These are phyloP conservation scores for Hesperophylax magnus DNA, from an alignment of 1,140 invertebrate genomes.

Conservation along the genomic window DNA sequence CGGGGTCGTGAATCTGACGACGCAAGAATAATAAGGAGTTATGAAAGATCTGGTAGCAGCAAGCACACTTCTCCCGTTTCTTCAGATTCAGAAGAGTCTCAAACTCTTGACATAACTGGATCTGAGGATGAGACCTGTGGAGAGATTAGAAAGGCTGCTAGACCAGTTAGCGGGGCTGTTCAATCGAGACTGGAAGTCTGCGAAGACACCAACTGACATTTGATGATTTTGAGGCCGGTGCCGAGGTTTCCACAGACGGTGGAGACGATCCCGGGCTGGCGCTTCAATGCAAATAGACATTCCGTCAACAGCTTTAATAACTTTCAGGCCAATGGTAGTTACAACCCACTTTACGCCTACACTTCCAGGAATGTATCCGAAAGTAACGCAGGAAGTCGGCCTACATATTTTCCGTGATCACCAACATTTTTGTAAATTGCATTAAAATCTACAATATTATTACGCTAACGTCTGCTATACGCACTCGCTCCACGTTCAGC, in stretches of 20 bases:
- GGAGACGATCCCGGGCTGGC: slow-evolving; percentile 50
- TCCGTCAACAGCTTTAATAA: background rate
- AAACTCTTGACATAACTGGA: slow-evolving; percentile 68
- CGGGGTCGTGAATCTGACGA: slow-evolving; percentile 59
- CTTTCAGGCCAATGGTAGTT: slow-evolving; percentile 40
- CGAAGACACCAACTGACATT: slow-evolving; percentile 66
- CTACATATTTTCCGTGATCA: slow-evolving; percentile 46
- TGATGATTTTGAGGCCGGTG: slow-evolving; percentile 67
- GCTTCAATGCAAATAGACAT: slow-evolving; percentile 23
- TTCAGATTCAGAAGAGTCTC: slow-evolving; percentile 66
- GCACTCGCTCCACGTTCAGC: no score
- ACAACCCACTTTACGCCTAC: slow-evolving; percentile 45
- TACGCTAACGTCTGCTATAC: no score
- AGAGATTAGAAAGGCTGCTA: slow-evolving; percentile 29
- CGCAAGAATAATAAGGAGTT: background rate
- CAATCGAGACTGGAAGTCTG: slow-evolving; percentile 44
- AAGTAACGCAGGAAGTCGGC: slow-evolving; percentile 20
- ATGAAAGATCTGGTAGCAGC: background rate
- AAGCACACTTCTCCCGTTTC: slow-evolving; percentile 62
- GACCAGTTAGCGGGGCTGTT: slow-evolving; percentile 41
- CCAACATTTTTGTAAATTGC: background rate
- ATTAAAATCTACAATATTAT: background rate
- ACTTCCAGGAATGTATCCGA: slow-evolving; percentile 35
- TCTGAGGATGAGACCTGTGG: slow-evolving; percentile 64
- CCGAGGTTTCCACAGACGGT: slow-evolving; percentile 65